Base-by-base conservation (phyloP, 2,888 invertebrate species). In the Graphium colonna region DNA sequence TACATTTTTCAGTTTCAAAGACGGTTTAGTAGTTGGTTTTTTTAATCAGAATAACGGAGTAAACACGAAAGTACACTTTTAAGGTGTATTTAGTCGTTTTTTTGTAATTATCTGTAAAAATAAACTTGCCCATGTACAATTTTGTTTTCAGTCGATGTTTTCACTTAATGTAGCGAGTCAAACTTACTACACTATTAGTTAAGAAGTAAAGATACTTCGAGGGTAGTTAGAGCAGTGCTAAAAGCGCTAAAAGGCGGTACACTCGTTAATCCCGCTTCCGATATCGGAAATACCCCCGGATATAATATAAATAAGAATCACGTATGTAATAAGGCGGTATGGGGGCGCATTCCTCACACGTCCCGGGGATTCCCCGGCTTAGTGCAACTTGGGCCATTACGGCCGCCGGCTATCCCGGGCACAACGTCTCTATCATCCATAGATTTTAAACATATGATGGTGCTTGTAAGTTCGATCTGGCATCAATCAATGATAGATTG, bases 231-330 rank as follows among this genome's bases (percentile, higher is more conserved):
- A 78, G 36, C 39, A 77, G 75, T 68, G 73, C 76, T 74, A 69
- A 73, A 64, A 71, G 71, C 73, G 68, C 71, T 81, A 80, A 79
- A 74, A 77, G 76, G 76, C 68, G 67, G 62, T 70, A 71, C 21
- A 69, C 71, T 69, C 76, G 79, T 73, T 86, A 86, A 87, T 85
- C 87, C 82, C 64, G 67, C 73, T 71, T 73, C 67, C 79, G 78
- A 79, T 82, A 82, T 75, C 75, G 75, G 69, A 73, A 72, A 70
- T 69, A 71, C 72, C 71, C 67, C 62, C 67, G 67, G 76, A 82
- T 82, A 83, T 84, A 79, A 86, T 88, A 89, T 87, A 88, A 87
- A 87, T 87, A 88, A 82, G 82, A 86, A 88, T 86, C 88, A 88
- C 89, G 89, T 88, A 82, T 86, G 87, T 88, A 89, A 88, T 89